These are phyloP conservation scores for Poeciliopsis retropinna DNA, from an alignment of 2,113 vertebrate species.

Conservation along the genomic window DNA sequence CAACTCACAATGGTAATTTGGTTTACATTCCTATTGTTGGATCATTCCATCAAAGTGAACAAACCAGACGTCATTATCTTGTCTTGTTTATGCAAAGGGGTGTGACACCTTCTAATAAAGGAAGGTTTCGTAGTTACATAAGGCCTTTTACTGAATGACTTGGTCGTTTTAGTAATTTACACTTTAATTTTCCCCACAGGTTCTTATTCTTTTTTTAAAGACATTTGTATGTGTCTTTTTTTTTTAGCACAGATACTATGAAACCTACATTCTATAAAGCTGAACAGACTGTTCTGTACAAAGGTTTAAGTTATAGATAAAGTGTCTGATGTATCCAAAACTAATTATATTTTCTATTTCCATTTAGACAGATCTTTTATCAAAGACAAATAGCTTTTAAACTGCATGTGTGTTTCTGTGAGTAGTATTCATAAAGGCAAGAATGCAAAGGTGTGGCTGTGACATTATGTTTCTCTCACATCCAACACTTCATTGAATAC, in stretches of 20 bases:
- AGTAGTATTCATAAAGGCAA: no score
- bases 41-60: neutral
- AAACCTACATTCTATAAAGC: no score
- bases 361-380: neutral
- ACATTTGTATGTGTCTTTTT: no score
- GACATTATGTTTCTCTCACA: no score
- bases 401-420: neutral
- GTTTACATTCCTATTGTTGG: neutral
- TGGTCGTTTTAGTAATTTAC: no score
- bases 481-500: no score
- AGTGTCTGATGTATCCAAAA: neutral
- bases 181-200: neutral
- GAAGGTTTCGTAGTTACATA: neutral
- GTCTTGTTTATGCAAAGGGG: neutral
- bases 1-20: neutral
- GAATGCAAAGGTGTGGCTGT: no score
- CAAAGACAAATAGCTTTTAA: neutral
- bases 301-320: neutral
- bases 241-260: no score
- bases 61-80: neutral
- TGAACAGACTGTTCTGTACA: no score
- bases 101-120: neutral
- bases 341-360: no score
- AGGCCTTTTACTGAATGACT: neutral
- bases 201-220: no score